Percentiles rank a stretch among this genome's conserved stretches.
Conservation (phyloP, 2,797 vertebrate genomes). For the Glossophaga mutica region DNA sequence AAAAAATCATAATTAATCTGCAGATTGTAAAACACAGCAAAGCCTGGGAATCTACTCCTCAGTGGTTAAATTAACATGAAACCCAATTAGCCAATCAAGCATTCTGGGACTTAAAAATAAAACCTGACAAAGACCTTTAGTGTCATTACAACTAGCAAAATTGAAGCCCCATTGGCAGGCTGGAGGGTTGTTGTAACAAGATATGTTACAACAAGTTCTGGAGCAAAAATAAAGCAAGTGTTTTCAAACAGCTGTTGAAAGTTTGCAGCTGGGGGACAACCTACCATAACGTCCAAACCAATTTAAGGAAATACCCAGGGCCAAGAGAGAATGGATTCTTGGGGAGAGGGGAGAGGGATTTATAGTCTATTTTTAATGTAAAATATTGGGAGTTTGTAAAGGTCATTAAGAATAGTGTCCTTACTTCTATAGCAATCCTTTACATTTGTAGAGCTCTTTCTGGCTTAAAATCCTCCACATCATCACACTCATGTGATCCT, state of each 20-base stretch:
- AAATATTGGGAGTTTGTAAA: background rate
- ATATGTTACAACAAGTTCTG: constrained; percentile 58
- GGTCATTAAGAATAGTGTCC: background rate
- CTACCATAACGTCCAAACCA: background rate
- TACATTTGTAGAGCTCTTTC: background rate
- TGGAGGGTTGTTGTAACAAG: constrained; percentile 44
- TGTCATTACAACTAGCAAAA: constrained; percentile 39
- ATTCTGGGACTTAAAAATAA: background rate
- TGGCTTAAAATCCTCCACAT: background rate
- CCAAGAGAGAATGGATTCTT: background rate
- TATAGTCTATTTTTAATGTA: constrained; percentile 11
- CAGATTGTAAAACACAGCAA: constrained; percentile 5
- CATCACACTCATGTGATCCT: background rate
- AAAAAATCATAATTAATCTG: constrained; percentile 17
- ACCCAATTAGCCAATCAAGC: constrained; percentile 10
- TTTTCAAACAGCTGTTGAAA: constrained; percentile 44
- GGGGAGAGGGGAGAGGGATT: background rate
- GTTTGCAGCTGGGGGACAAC: background rate
- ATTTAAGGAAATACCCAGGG: background rate
- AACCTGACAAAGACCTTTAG: constrained; percentile 50
- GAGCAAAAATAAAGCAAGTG: constrained; percentile 35
- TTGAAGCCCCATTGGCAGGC: constrained; percentile 34
- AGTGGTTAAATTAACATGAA: constrained; percentile 32
- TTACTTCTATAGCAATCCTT: background rate
- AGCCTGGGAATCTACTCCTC: background rate